Base-by-base conservation (phyloP, 2,888 invertebrate genomes). In the Arge pagana region DNA sequence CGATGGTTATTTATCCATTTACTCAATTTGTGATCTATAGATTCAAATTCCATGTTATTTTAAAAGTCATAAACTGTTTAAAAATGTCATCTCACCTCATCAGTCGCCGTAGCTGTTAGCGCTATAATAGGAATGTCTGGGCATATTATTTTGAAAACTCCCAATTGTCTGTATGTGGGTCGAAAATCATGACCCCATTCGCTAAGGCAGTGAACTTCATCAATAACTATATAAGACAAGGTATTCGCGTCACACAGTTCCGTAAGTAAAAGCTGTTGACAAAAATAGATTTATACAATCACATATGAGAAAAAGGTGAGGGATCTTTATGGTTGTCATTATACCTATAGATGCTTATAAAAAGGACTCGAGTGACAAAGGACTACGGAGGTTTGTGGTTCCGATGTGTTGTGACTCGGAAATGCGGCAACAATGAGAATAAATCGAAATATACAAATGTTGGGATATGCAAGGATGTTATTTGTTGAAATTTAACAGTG, bases 101-200 rank as follows among this genome's bases (percentile, higher is more conserved):
- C 79, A 50, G 87, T 85, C 4, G 99, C 98, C 0, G 99, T 99
- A 0, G 99, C 99, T 5, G 99, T 99, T 37, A 99, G 79, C 0
- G 97, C 97, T 43, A 98, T 82, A 84, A 93, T 92, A 1, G 93
- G 88, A 40, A 86, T 78, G 35, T 75, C 72, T 4, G 80, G 79
- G 41, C 67, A 70, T 53, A 94, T 83, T 49, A 82, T 79, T 49
- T 88, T 80, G 35, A 93, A 77, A 7, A 77, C 71, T 1, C 96
- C 94, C 18, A 99, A 79, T 76, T 93, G 93, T 16, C 97, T 81
- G 75, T 97, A 99, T 76, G 95, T 94, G 0, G 95, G 95, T 5
- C 96, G 82, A 75, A 99, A 99, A 77, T 98, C 97, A 78, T 98
- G 98, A 0, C 99, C 99, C 99, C 98, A 99, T 67, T 98, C 91